Evolutionary conservation across 2,797 vertebrate species (phyloP).

Genomic region (Echeneis naucrates): DNA sequence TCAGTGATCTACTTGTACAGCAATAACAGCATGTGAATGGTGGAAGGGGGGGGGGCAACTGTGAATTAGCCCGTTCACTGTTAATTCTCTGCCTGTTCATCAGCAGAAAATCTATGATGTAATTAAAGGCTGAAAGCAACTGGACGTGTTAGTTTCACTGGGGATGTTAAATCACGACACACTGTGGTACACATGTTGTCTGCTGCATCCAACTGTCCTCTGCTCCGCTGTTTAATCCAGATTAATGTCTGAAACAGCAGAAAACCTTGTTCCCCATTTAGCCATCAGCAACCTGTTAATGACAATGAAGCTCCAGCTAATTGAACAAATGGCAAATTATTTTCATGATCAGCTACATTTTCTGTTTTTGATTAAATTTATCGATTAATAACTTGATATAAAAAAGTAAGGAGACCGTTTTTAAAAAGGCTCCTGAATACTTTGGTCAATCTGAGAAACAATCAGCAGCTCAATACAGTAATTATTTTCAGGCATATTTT

Average conservation of each 20-base stretch:
- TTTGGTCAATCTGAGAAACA: no score
- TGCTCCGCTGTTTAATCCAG: slow-evolving; percentile 83
- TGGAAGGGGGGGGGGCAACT: slow-evolving; percentile 61
- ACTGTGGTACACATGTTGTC: slow-evolving; percentile 81
- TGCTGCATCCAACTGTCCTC: slow-evolving; percentile 70
- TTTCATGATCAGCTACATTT: background rate
- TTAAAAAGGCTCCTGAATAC: no score
- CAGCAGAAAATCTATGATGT: slow-evolving; percentile 93
- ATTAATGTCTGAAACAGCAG: slow-evolving; percentile 76
- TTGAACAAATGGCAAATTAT: slow-evolving; percentile 11
- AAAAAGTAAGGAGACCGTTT: background rate
- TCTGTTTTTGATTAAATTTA: no score
- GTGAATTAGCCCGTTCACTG: slow-evolving; percentile 89
- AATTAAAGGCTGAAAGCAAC: slow-evolving; percentile 89
- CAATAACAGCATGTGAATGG: slow-evolving; percentile 85
- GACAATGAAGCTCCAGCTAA: background rate
- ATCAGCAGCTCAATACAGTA: no score
- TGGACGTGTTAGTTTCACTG: slow-evolving; percentile 82
- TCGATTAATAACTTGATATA: background rate
- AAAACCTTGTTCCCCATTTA: slow-evolving; percentile 55
- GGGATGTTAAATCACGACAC: slow-evolving; percentile 84
- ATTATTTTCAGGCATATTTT: no score
- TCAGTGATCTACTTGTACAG: slow-evolving; percentile 85
- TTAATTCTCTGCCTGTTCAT: slow-evolving; percentile 94
- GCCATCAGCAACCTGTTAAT: slow-evolving; percentile 18